Percentiles rank a stretch among this genome's conserved stretches.
Conservation (phyloP, 2,888 invertebrate genomes). For the Sphinx pinastri region DNA sequence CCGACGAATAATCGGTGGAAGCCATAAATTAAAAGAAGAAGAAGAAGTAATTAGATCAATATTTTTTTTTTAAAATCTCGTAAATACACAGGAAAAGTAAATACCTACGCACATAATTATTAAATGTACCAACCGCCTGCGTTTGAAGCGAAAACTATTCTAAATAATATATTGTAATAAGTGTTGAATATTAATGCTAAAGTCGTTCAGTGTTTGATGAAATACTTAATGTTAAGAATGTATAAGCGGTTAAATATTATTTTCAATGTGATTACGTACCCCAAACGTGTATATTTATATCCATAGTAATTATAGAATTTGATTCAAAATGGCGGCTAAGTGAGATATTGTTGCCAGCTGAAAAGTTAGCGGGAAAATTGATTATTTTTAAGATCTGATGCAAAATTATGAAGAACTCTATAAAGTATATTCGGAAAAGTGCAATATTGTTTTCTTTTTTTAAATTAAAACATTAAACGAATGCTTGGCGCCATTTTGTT, state of each 20-base stretch:
- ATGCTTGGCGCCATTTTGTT: not conserved
- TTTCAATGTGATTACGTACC: slow-evolving; percentile 3
- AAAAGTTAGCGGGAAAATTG: not conserved
- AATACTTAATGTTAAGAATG: slow-evolving; percentile 22
- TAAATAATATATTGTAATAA: slow-evolving; percentile 68
- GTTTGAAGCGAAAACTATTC: slow-evolving; percentile 46
- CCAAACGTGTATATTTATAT: not conserved
- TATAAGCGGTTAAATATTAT: slow-evolving; percentile 8
- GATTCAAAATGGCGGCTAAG: not conserved
- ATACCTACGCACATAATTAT: not conserved
- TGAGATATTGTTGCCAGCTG: not conserved
- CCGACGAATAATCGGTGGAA: no score
- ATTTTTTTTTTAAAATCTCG: no score
- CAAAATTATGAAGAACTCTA: no score
- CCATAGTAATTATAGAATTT: not conserved
- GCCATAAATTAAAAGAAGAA: no score
- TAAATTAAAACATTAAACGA: no score
- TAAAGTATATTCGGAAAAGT: no score
- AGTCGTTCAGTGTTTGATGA: slow-evolving; percentile 61
- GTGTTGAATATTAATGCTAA: slow-evolving; percentile 75
- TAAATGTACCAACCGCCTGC: slow-evolving; percentile 5
- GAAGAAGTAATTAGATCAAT: no score
- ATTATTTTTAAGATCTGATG: no score
- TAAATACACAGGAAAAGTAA: no score
- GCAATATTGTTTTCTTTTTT: no score